Evolutionary conservation across 2,888 invertebrate genomes (phyloP), one percentile per base, ranked within the genome.

Genomic region (Sphecodes monilicornis): DNA sequence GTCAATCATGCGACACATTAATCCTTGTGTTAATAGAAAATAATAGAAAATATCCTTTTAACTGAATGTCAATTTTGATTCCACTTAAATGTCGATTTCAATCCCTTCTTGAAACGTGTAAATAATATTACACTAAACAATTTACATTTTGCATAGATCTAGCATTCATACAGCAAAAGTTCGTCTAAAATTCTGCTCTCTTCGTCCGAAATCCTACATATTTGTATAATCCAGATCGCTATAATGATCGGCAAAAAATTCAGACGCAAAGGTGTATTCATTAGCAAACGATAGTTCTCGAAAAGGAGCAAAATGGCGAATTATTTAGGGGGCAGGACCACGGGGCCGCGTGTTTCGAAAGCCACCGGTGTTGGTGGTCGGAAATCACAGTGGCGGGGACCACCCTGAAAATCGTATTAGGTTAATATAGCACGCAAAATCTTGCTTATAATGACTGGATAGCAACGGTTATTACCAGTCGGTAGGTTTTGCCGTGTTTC

Each of bases 391-490:
- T 84, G 78, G 81, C 80, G 71, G 70, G 85, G 92, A 91, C 92
- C 92, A 92, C 92, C 91, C 90, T 92, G 92, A 86, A 91, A 91
- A 88, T 80, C 89, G 82, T 92, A 91, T 92, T 91, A 91, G 91
- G 87, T 88, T 91, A 89, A 91, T 91, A 92, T 78, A 76, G 83
- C 86, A 81, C 80, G 82, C 86, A 68, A 87, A 88, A 90, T 83
- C 85, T 81, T 80, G 74, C 85, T 78, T 80, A 78, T 91, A 92
- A 92, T 91, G 86, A 91, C 81, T 80, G 89, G 88, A 87, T 88
- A 87, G 89, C 85, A 79, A 82, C 77, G 86, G 91, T 88, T 89
- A 90, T 91, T 92, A 91, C 85, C 77, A 85, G 82, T 86, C 86
- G 76, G 82, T 81, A 76, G 86, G 83, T 90, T 91, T 91, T 88